A percentile compares a stretch with the other conserved stretches of the same genome.
Evolutionary conservation across 2,797 vertebrate genomes (phyloP).

Genomic region (Antrozous pallidus): DNA sequence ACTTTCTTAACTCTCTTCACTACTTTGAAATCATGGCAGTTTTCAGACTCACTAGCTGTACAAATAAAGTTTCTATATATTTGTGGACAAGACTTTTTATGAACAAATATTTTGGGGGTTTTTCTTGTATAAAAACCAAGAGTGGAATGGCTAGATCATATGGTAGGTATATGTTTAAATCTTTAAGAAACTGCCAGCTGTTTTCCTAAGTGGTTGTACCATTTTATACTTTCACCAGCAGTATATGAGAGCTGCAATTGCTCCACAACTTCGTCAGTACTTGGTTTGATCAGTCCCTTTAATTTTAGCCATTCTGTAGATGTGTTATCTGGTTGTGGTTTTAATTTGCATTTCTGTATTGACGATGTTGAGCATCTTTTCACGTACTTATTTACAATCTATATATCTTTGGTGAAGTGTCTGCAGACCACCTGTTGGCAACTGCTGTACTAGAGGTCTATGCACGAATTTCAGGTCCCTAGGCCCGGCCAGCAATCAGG

Average conservation of each 20-base stretch:
- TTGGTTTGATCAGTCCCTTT: not conserved
- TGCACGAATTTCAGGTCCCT: too few relatives aligned
- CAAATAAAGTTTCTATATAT: not conserved
- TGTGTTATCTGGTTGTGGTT: not conserved
- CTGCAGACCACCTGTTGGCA: too few relatives aligned
- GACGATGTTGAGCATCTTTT: not conserved
- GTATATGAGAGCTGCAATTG: not conserved
- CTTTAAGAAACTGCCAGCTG: not conserved
- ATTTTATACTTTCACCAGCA: not conserved
- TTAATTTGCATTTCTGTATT: not conserved
- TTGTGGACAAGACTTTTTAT: not conserved
- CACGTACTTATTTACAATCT: not conserved
- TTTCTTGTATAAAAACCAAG: not conserved
- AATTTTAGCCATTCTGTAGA: constrained; percentile 16
- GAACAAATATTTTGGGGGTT: not conserved
- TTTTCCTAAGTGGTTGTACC: not conserved
- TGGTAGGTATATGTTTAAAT: not conserved
- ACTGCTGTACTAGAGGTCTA: too few relatives aligned
- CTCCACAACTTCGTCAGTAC: not conserved
- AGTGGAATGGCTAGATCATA: constrained; percentile 8
- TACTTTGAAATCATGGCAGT: not conserved
- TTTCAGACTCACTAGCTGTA: not conserved
- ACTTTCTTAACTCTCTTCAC: not conserved
- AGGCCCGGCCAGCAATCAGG: too few relatives aligned
- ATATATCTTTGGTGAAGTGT: not conserved